A percentile compares a stretch with the other conserved stretches of the same genome.
These are phyloP conservation scores for Xenotilapia flavipinnis DNA, from an alignment of 2,113 vertebrate genomes.

Conservation along the genomic window DNA sequence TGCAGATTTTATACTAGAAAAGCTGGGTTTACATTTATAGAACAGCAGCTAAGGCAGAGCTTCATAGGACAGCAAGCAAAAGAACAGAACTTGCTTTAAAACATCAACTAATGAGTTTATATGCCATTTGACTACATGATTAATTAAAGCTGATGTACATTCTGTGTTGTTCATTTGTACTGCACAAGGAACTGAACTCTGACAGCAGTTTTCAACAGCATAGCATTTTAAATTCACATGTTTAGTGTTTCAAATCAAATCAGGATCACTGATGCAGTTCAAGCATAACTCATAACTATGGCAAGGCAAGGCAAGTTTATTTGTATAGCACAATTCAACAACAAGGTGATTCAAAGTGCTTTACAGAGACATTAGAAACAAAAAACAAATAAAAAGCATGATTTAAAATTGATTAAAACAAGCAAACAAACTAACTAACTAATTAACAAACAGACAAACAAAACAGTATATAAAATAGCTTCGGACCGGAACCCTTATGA, in stretches of 20 bases:
- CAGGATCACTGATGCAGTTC: background rate
- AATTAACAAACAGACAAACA: too few species aligned
- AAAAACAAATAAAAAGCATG: too few species aligned
- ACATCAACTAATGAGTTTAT: background rate
- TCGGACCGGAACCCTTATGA: too few species aligned
- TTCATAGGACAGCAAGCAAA: background rate
- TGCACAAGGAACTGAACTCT: background rate
- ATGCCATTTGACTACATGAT: background rate
- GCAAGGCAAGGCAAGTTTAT: too few species aligned
- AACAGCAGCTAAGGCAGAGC: background rate
- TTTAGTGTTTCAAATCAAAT: background rate
- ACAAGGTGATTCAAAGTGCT: too few species aligned
- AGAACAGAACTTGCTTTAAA: background rate
- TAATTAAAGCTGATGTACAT: background rate
- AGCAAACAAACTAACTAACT: too few species aligned
- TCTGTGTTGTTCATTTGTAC: background rate
- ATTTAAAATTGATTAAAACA: too few species aligned
- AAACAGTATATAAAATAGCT: too few species aligned
- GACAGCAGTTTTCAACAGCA: background rate
- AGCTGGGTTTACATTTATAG: background rate
- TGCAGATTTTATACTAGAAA: background rate
- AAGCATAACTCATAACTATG: background rate
- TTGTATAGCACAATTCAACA: too few species aligned
- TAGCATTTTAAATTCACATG: background rate
- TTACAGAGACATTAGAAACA: too few species aligned